Evolutionary conservation across 2,888 invertebrate species (phyloP).

Genomic region (Nemotelus nigrinus): DNA sequence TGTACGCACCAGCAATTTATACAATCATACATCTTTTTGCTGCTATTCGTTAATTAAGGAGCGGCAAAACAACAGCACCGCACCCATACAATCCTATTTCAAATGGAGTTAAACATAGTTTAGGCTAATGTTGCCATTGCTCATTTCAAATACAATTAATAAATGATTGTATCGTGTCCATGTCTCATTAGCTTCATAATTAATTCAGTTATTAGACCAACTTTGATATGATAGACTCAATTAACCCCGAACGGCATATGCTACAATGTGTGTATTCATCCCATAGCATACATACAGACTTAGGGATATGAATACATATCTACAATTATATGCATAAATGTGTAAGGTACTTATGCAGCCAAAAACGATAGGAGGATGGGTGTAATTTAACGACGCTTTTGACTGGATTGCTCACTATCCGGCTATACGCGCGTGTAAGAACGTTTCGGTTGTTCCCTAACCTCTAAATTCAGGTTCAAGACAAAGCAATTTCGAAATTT

Average conservation of each 20-base stretch:
- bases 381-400: neutral
- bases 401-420: neutral
- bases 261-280: neutral
- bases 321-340: constrained; percentile 1
- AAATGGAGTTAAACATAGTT: constrained; percentile 33
- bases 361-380: too few relatives aligned
- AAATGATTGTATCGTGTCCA: constrained; percentile 42
- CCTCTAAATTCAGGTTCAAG: neutral
- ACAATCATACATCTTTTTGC: too few relatives aligned
- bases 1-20: too few relatives aligned
- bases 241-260: constrained; percentile 34
- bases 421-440: neutral
- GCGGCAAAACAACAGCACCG: constrained; percentile 17
- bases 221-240: constrained; percentile 40
- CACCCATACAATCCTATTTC: neutral
- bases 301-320: constrained; percentile 5
- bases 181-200: constrained; percentile 41
- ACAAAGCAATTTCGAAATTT: constrained; percentile 4
- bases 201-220: constrained; percentile 43
- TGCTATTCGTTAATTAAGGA: constrained; percentile 22
- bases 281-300: neutral
- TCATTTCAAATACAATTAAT: constrained; percentile 35
- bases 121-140: constrained; percentile 32
- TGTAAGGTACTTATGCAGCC: neutral
- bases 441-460: neutral